These are phyloP conservation scores for Ditylenchus dipsaci DNA, from an alignment of 1,140 invertebrate genomes.

Conservation along the genomic window DNA sequence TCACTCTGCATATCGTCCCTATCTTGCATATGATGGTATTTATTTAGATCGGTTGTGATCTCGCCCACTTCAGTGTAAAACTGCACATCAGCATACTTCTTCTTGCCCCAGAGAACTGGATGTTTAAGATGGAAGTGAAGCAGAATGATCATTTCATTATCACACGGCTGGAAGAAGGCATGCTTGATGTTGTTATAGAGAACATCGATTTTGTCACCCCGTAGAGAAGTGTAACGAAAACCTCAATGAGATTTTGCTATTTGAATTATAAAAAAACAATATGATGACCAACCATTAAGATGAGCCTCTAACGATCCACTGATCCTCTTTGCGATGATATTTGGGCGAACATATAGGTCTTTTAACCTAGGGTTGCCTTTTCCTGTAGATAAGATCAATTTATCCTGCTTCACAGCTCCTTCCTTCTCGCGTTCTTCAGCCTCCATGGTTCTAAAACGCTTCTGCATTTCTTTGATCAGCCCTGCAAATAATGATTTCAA, in stretches of 20 bases:
- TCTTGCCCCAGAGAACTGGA: conserved; percentile 98
- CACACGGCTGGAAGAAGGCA: conserved; percentile 98
- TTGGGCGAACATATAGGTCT: conserved; percentile 94
- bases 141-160: conserved; percentile 98
- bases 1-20: conserved; percentile 95
- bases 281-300: conserved; percentile 71
- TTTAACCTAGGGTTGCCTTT: conserved; percentile 98
- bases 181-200: conserved; percentile 99
- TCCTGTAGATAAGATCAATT: conserved; percentile 79
- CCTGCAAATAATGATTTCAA: conserved; percentile 58
- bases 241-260: conserved; percentile 53
- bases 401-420: conserved; percentile 92
- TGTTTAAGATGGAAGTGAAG: conserved; percentile 97
- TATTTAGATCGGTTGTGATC: conserved; percentile 96
- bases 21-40: conserved; percentile 99
- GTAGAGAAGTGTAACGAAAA: conserved; percentile 92
- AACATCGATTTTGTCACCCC: conserved; percentile 98
- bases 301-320: conserved; percentile 85
- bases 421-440: conserved; percentile 97
- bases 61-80: conserved; percentile 99
- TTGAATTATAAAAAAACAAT: background rate
- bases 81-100: conserved; percentile 96
- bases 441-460: conserved; percentile 94
- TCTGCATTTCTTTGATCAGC: conserved; percentile 97
- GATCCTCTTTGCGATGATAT: conserved; percentile 95